These are phyloP conservation scores for Hylia prasina DNA, from an alignment of 2,113 vertebrate genomes.

Conservation along the genomic window DNA sequence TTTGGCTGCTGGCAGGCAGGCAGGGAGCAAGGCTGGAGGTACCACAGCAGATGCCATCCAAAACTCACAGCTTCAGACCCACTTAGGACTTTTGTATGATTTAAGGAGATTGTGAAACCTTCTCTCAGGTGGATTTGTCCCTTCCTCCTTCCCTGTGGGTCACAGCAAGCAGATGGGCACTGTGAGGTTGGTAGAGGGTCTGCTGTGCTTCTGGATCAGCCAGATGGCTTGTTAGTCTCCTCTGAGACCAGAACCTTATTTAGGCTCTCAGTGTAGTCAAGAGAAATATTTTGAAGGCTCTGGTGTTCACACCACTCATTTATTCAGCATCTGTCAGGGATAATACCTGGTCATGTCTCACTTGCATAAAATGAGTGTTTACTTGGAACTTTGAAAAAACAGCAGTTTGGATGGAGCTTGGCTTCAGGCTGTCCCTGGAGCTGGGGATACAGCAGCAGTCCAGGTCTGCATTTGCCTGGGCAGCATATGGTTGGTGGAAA, in stretches of 20 bases:
- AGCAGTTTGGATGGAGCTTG: neutral
- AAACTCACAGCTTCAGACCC: neutral
- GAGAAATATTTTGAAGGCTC: neutral
- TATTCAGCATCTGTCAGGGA: neutral
- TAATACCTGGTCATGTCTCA: neutral
- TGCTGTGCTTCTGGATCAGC: neutral
- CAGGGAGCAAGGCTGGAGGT: neutral
- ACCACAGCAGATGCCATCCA: neutral
- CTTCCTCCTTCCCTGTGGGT: neutral
- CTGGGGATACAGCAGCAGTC: neutral
- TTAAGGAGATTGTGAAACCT: neutral
- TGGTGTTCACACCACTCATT: neutral
- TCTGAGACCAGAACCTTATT: neutral
- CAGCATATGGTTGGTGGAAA: neutral
- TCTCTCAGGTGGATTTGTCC: neutral
- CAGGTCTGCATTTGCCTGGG: neutral
- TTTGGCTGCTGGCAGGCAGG: neutral
- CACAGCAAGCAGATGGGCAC: neutral
- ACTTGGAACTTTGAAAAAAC: neutral
- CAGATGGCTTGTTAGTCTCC: neutral
- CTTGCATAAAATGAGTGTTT: neutral
- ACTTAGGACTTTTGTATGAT: fast-evolving
- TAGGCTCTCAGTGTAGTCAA: neutral
- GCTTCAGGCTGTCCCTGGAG: neutral
- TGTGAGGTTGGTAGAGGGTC: neutral